These are phyloP conservation scores for Leucania comma DNA, from an alignment of 2,888 invertebrate species.

Conservation along the genomic window DNA sequence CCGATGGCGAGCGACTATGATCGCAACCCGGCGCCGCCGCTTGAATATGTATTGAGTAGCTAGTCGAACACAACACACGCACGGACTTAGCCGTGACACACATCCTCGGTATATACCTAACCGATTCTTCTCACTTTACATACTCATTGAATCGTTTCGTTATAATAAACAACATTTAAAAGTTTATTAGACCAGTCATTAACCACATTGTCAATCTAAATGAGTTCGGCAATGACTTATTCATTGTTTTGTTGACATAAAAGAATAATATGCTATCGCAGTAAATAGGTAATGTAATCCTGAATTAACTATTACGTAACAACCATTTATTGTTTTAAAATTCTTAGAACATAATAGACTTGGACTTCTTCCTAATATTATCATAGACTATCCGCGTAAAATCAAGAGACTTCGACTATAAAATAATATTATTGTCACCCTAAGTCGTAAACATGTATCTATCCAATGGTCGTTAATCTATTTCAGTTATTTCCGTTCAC, in stretches of 20 bases:
- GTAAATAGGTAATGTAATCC: constrained; percentile 40
- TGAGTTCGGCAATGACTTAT: constrained; percentile 67
- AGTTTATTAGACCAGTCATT: constrained; percentile 61
- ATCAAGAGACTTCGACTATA: constrained; percentile 57
- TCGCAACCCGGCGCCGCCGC: constrained; percentile 77
- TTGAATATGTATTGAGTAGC: constrained; percentile 88
- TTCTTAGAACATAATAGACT: constrained; percentile 64
- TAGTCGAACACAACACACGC: constrained; percentile 78
- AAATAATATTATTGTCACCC: constrained; percentile 13
- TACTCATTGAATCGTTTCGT: constrained; percentile 57
- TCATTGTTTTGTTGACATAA: constrained; percentile 64
- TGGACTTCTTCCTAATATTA: constrained; percentile 58
- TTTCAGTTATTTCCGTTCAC: constrained; percentile 74
- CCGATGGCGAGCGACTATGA: constrained; percentile 82
- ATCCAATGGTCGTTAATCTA: constrained; percentile 67
- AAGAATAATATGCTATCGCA: constrained; percentile 63
- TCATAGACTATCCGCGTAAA: constrained; percentile 59
- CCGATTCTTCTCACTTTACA: constrained; percentile 71
- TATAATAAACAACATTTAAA: constrained; percentile 64
- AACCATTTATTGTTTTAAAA: constrained; percentile 59
- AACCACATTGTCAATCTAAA: constrained; percentile 60
- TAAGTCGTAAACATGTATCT: constrained; percentile 16
- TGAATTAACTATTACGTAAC: constrained; percentile 46
- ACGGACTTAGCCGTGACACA: constrained; percentile 86
- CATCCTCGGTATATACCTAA: constrained; percentile 75